Evolutionary conservation across 2,113 vertebrate species (phyloP).

Genomic region (Nyctibius bracteatus): DNA sequence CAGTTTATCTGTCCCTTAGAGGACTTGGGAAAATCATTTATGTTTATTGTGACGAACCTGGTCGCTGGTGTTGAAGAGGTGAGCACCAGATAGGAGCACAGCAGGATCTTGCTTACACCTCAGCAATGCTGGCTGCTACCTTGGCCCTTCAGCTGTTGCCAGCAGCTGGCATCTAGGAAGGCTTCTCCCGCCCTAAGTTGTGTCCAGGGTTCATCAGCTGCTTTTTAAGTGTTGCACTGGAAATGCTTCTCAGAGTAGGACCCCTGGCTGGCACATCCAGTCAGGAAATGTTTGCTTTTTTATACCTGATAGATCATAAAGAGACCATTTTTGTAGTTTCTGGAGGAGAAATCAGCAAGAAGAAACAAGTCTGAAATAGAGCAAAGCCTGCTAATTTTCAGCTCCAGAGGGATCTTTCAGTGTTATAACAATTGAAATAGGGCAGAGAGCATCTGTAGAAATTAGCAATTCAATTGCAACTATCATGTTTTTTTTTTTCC

Average conservation of each 20-base stretch:
- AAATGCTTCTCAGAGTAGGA: neutral
- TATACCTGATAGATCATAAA: neutral
- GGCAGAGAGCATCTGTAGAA: neutral
- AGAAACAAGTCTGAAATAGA: neutral
- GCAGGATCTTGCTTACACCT: neutral
- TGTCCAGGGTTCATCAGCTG: neutral
- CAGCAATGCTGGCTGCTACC: neutral
- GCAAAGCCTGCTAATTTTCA: neutral
- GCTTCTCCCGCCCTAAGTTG: neutral
- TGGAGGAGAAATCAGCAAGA: neutral
- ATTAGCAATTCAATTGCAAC: neutral
- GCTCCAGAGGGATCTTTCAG: neutral
- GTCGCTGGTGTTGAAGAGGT: neutral
- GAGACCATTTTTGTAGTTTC: rapidly evolving
- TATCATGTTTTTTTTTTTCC: neutral
- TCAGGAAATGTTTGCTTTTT: neutral
- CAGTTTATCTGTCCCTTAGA: too few species aligned
- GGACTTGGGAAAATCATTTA: too few species aligned
- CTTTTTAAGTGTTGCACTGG: neutral
- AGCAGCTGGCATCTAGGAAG: neutral
- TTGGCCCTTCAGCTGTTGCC: neutral
- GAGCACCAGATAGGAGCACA: neutral
- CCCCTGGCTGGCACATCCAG: rapidly evolving
- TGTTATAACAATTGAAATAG: neutral
- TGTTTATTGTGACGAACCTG: neutral